These are phyloP conservation scores for Oxyteleia sp. DNA, from an alignment of 2,888 invertebrate species.

Conservation along the genomic window DNA sequence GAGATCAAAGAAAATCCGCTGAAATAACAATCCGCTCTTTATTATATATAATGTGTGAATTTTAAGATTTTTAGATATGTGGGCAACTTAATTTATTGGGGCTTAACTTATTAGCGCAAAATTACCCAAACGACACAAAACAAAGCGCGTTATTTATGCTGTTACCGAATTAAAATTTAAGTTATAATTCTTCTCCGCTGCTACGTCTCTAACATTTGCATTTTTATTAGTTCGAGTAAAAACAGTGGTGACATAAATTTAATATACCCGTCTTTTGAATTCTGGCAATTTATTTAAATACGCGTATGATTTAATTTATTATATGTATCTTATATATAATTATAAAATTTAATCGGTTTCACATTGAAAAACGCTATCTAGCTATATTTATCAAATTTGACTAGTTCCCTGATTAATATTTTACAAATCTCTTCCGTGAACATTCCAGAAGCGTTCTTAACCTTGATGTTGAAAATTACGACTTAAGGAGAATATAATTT, in stretches of 20 bases:
- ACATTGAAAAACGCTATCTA: constrained; percentile 4
- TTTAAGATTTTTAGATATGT: no score
- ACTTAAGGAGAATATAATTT: constrained; percentile 14
- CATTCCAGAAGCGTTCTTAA: constrained; percentile 13
- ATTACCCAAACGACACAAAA: no score
- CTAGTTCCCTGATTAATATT: constrained; percentile 18
- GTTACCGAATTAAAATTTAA: constrained; percentile 5
- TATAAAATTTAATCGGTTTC: constrained; percentile 17
- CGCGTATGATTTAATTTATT: constrained; percentile 5
- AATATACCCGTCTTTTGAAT: constrained; percentile 8
- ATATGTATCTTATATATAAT: constrained; percentile 7
- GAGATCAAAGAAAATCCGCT: no score
- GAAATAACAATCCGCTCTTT: no score
- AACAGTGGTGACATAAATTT: constrained; percentile 18
- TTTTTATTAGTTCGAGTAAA: constrained; percentile 32
- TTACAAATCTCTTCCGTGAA: constrained; percentile 14
- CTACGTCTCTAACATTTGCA: constrained; percentile 16
- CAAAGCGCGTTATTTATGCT: constrained; percentile 12
- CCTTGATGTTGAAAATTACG: constrained; percentile 23
- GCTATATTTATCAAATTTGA: constrained; percentile 13
- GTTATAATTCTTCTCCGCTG: constrained; percentile 17
- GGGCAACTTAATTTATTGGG: no score
- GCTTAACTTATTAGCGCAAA: no score
- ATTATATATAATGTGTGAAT: no score
- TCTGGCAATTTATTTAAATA: constrained; percentile 2